Evolutionary conservation across 2,113 vertebrate genomes (phyloP).

Genomic region (Pseudorhombus dupliciocellatus): DNA sequence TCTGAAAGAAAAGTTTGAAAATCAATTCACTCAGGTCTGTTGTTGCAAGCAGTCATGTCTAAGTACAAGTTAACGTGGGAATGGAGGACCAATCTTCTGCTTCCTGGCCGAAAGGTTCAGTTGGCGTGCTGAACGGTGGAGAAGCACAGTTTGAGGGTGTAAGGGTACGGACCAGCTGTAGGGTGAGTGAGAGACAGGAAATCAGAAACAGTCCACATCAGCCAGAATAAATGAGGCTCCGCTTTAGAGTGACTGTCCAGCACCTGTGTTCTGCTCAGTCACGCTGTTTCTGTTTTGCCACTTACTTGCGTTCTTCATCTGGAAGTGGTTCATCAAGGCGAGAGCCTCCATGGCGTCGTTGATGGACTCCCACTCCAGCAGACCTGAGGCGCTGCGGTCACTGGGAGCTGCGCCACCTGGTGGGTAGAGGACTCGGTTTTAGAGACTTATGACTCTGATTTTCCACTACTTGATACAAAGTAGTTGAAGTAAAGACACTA

Average conservation of each 20-base stretch:
- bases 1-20: conserved; percentile 21
- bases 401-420: conserved; percentile 79
- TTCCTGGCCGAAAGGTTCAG: conserved; percentile 67
- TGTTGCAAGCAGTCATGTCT: conserved; percentile 32
- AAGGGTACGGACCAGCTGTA: conserved; percentile 90
- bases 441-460: too few species aligned
- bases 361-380: conserved; percentile 94
- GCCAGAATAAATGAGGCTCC: too few species aligned
- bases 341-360: conserved; percentile 92
- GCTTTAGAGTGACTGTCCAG: too few species aligned
- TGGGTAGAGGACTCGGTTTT: not conserved
- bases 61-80: conserved; percentile 43
- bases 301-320: conserved; percentile 95
- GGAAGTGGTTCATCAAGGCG: conserved; percentile 91
- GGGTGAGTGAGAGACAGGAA: not conserved
- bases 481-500: too few species aligned
- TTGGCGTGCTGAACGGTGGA: conserved; percentile 92
- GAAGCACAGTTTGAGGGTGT: conserved; percentile 94
- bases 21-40: conserved; percentile 1
- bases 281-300: conserved; percentile 22
- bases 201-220: conserved; percentile 1
- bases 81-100: conserved; percentile 34
- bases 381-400: conserved; percentile 90
- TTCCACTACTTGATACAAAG: too few species aligned
- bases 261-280: not conserved